Base-by-base conservation (phyloP, 1,140 invertebrate genomes). In the Antheraea pernyi region DNA sequence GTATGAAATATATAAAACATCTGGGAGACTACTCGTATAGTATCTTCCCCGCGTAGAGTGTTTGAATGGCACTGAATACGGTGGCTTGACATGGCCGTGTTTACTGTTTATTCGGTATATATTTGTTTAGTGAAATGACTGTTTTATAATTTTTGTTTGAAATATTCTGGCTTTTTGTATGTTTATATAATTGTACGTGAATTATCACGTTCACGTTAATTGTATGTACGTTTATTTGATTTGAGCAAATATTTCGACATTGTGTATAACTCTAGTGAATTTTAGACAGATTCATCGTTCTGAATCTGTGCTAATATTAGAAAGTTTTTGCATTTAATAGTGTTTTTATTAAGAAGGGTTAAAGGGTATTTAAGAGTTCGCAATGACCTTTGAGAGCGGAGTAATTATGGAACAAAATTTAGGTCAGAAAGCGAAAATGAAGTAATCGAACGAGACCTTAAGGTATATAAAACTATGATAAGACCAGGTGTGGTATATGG, bases 51-150 rank as follows among this genome's bases (percentile, higher is more conserved):
- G 10, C 46, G 11, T 53, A 1, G 46, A 53, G 46, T 53, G 46
- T 53, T 53, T 53, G 46, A 53, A 53, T n/a, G 46, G 11, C 16
- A 16, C 13, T n/a, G 46, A 53, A 53, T 53, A 53, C 16, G 13
- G 46, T 53, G 46, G 46, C 46, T n/a, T 16, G 46, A 53, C 46
- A 7, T 53, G 16, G 11, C 9, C 16, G 11, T n/a, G 46, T 16
- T 53, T 53, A 16, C 46, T 53, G 46, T 53, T n/a, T 53, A 53
- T n/a, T 53, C 46, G 9, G 46, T 53, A n/a, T 53, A 53, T 53
- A 53, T 53, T 53, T 53, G 46, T n/a, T 53, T 16, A 53, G 46
- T 53, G 46, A 53, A 53, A 53, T 53, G 46, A 13, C 46, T 53
- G 13, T 53, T 53, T 53, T 53, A 53, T 53, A 53, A 53, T 9